Evolutionary conservation across 2,113 vertebrate species (phyloP).

Genomic region (Anoura caudifer): DNA sequence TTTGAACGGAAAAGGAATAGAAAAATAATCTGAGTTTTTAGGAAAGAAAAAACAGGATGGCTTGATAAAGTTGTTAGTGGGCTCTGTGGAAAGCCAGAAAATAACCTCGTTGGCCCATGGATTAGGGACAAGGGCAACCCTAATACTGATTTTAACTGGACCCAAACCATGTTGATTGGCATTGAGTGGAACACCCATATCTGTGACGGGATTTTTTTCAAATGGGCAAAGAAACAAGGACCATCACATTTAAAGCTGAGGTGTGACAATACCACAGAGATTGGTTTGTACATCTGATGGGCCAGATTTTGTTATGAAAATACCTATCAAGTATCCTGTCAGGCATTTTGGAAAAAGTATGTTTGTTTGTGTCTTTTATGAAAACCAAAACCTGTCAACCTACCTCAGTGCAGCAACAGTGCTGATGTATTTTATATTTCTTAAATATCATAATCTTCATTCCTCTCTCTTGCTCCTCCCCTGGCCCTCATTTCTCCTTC

Average conservation of each 20-base stretch:
- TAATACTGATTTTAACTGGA: background rate
- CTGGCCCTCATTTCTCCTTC: background rate
- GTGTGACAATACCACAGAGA: background rate
- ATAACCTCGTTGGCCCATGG: background rate
- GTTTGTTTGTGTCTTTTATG: background rate
- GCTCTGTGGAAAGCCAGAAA: background rate
- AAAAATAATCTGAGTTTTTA: background rate
- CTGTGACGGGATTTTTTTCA: background rate
- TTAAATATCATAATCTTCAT: background rate
- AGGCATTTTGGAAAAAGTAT: background rate
- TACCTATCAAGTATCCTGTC: background rate
- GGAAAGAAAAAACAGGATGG: background rate
- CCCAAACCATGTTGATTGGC: background rate
- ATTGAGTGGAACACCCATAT: background rate
- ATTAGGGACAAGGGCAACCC: background rate
- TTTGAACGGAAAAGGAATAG: background rate
- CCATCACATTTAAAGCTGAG: background rate
- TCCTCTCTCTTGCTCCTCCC: background rate
- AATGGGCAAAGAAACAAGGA: background rate
- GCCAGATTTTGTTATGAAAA: background rate
- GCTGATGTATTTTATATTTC: background rate
- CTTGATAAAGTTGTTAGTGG: background rate
- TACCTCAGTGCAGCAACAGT: background rate
- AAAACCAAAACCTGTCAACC: background rate
- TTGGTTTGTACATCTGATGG: background rate